Conservation (phyloP, 1,140 invertebrate species). For the Seison nebaliae region DNA sequence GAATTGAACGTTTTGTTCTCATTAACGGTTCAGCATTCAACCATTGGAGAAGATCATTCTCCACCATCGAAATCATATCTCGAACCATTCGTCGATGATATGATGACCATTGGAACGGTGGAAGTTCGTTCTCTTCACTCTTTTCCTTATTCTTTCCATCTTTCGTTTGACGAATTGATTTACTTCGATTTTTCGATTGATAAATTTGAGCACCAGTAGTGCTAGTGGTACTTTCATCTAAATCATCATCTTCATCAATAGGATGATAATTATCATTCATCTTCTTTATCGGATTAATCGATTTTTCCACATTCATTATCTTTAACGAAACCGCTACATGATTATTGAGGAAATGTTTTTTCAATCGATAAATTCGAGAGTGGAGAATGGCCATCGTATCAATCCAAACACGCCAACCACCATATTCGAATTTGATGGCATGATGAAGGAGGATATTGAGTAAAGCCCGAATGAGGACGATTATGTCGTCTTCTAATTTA, state of each 20-base stretch:
- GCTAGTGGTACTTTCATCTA: no score
- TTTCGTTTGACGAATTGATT: conserved; percentile 5
- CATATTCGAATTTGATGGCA: conserved; percentile 93
- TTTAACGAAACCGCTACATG: conserved; percentile 5
- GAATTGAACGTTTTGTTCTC: no score
- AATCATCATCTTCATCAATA: no score
- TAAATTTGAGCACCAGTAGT: no score
- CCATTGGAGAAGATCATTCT: conserved; percentile 85
- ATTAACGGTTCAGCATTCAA: conserved; percentile 26
- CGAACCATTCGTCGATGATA: conserved; percentile 84
- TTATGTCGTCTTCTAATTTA: conserved; percentile 39
- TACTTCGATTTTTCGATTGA: no score
- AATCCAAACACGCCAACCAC: conserved; percentile 99
- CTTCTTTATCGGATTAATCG: no score
- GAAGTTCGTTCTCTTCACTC: conserved; percentile 16
- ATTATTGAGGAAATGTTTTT: no score
- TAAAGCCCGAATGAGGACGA: conserved; percentile 85
- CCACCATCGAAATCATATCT: conserved; percentile 79
- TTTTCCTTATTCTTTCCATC: conserved; percentile 17
- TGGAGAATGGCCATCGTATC: conserved; percentile 95
- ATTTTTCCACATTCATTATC: no score
- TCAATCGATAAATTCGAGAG: conserved; percentile 69
- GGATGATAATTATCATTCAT: no score
- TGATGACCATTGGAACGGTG: conserved; percentile 87
- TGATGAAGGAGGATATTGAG: conserved; percentile 91